These are phyloP conservation scores for Octodon degus DNA, from an alignment of 2,113 vertebrate species.

Conservation along the genomic window DNA sequence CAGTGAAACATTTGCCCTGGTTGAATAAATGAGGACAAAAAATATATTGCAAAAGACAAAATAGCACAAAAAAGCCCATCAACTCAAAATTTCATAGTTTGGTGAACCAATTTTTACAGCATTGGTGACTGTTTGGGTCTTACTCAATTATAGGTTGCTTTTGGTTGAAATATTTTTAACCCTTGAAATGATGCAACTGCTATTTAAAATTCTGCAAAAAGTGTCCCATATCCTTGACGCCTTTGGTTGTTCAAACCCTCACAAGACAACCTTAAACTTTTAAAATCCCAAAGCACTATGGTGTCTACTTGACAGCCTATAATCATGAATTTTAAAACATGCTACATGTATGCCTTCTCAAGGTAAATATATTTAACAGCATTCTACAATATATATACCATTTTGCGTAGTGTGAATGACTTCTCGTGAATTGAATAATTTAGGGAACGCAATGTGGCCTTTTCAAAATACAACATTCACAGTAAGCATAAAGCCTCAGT, in stretches of 20 bases:
- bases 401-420: neutral
- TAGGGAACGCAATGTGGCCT: neutral
- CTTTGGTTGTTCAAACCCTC: neutral
- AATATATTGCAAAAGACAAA: conserved; percentile 49
- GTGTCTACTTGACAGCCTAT: neutral
- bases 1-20: conserved; percentile 68
- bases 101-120: conserved; percentile 64
- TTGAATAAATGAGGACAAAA: conserved; percentile 68
- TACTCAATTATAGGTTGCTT: conserved; percentile 72
- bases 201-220: conserved; percentile 73
- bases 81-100: conserved; percentile 63
- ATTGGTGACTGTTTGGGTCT: conserved; percentile 66
- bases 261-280: conserved; percentile 25
- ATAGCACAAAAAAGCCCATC: neutral
- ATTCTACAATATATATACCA: neutral
- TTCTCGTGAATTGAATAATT: conserved; percentile 23
- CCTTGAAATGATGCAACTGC: conserved; percentile 31
- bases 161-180: conserved; percentile 73
- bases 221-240: neutral
- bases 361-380: conserved; percentile 21
- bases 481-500: neutral
- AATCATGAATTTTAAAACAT: neutral
- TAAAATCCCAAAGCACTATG: neutral
- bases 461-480: conserved; percentile 7
- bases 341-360: rapidly evolving